Conservation (phyloP, 2,888 invertebrate genomes). For the Gerris lacustris region DNA sequence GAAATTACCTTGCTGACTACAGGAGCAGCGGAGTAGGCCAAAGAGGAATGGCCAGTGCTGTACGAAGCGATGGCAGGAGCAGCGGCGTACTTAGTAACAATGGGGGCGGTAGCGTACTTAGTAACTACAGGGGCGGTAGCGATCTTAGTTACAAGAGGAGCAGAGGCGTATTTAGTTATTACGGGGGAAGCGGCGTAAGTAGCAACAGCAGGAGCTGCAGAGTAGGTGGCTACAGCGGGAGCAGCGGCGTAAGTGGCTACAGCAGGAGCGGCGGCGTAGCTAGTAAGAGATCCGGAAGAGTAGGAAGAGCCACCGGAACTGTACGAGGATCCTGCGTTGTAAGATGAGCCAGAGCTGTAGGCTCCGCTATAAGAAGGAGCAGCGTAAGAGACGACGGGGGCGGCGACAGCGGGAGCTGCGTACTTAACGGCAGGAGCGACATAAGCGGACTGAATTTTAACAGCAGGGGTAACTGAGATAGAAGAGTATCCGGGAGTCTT, state of each 20-base stretch:
- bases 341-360: slow-evolving; percentile 19
- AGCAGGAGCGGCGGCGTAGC: slow-evolving; percentile 12
- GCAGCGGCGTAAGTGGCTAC: slow-evolving; percentile 17
- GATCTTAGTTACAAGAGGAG: slow-evolving; percentile 33
- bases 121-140: slow-evolving; percentile 33
- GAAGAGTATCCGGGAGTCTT: slow-evolving; percentile 20
- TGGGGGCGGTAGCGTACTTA: slow-evolving; percentile 35
- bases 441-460: slow-evolving; percentile 24
- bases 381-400: slow-evolving; percentile 20
- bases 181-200: slow-evolving; percentile 14
- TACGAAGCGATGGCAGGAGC: slow-evolving; percentile 17
- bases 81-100: slow-evolving; percentile 20
- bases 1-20: slow-evolving; percentile 17
- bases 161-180: slow-evolving; percentile 24
- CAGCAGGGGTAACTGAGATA: slow-evolving; percentile 27
- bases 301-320: slow-evolving; percentile 11
- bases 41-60: slow-evolving; percentile 20
- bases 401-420: slow-evolving; percentile 16
- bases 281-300: neutral
- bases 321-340: slow-evolving; percentile 16
- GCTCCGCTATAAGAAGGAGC: slow-evolving; percentile 20
- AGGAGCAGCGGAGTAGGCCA: slow-evolving; percentile 13
- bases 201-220: slow-evolving; percentile 24
- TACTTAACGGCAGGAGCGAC: slow-evolving; percentile 28
- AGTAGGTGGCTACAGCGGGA: slow-evolving; percentile 28